Evolutionary conservation across 2,888 invertebrate genomes (phyloP).

Genomic region (Masnerella sp.): DNA sequence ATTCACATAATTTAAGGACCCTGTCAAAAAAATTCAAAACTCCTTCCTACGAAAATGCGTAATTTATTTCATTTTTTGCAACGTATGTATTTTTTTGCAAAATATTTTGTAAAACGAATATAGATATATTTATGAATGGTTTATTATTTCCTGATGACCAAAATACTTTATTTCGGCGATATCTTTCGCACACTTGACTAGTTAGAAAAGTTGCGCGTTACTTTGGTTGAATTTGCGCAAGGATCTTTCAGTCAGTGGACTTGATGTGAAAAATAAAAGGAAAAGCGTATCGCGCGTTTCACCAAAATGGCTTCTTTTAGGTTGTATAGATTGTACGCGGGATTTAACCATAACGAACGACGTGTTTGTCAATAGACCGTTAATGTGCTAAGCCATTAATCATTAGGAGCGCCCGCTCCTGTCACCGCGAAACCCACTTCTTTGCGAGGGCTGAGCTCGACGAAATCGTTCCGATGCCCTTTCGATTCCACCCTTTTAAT

Average conservation of each 20-base stretch:
- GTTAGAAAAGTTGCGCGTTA: conserved; percentile 32
- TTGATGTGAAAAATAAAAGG: conserved; percentile 48
- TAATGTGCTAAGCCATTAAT: conserved; percentile 79
- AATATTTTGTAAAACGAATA: too few species aligned
- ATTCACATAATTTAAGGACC: too few species aligned
- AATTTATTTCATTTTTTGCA: too few species aligned
- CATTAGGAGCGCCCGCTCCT: conserved; percentile 75
- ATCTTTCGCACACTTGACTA: conserved; percentile 7
- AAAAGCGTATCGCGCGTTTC: conserved; percentile 48
- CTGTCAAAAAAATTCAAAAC: too few species aligned
- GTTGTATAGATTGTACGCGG: conserved; percentile 55
- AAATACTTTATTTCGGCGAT: conserved; percentile 1
- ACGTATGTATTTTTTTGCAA: too few species aligned
- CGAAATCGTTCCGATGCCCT: conserved; percentile 62
- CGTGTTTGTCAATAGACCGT: conserved; percentile 78
- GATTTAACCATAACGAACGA: conserved; percentile 69
- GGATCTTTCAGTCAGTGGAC: conserved; percentile 31
- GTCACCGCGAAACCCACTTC: conserved; percentile 70
- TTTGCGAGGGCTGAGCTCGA: conserved; percentile 58
- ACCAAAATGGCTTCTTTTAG: conserved; percentile 57
- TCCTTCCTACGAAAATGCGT: too few species aligned
- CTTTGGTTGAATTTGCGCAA: conserved; percentile 15
- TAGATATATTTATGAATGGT: too few species aligned
- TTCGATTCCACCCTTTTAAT: conserved; percentile 51
- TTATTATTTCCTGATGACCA: too few species aligned